Conservation (phyloP, 2,113 vertebrate genomes). For the Balaeniceps rex region DNA sequence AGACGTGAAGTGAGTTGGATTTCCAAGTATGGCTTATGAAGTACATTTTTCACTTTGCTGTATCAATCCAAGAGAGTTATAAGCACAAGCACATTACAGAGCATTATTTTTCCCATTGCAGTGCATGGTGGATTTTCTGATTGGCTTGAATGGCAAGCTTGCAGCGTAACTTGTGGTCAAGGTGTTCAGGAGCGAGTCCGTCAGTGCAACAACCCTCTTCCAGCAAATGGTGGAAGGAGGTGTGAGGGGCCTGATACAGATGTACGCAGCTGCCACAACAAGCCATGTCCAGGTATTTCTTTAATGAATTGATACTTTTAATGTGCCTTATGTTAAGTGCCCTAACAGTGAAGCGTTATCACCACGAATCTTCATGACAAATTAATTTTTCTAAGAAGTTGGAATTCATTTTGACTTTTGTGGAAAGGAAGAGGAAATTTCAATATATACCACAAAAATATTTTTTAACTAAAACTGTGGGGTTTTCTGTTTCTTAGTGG, state of each 20-base stretch:
- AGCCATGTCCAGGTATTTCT: constrained; percentile 86
- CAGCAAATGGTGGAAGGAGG: constrained; percentile 87
- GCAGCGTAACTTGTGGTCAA: constrained; percentile 87
- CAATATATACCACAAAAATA: rapidly evolving
- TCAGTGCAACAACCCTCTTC: constrained; percentile 85
- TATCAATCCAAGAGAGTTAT: background rate
- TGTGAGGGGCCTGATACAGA: constrained; percentile 80
- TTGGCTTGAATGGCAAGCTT: constrained; percentile 89
- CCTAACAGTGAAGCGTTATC: background rate
- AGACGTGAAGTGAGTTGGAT: rapidly evolving
- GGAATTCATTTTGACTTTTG: background rate
- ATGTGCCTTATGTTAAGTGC: background rate
- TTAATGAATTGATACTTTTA: background rate
- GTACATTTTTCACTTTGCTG: background rate
- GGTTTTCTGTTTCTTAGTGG: constrained; percentile 73
- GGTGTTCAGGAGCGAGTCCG: constrained; percentile 86
- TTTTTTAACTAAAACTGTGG: background rate
- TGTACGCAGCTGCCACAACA: constrained; percentile 78
- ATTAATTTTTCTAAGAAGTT: background rate
- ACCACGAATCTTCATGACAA: background rate
- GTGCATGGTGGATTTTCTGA: constrained; percentile 91
- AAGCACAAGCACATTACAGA: background rate
- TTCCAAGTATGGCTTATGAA: background rate
- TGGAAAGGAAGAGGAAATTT: background rate
- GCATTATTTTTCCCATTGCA: constrained; percentile 43